phyloP scores from a whole-genome alignment of 1,140 invertebrate species.

The Caligus rogercresseyi region DNA sequence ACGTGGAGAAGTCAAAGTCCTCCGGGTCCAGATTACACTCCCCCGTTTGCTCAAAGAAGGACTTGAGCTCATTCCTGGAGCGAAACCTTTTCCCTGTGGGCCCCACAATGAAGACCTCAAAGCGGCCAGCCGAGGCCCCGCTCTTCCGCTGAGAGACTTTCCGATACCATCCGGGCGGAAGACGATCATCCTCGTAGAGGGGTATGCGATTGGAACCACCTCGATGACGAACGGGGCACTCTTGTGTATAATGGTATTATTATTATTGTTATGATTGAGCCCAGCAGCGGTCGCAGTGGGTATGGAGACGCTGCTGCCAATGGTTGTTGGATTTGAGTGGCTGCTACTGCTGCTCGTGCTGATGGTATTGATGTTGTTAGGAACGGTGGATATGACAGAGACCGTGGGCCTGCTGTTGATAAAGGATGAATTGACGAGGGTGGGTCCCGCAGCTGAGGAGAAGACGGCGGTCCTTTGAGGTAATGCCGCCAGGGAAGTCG shows the following conservation, averaged over 20 bases:
- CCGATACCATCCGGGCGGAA: slow-evolving; percentile 15
- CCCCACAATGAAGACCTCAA: slow-evolving; percentile 19
- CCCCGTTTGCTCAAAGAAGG: slow-evolving; percentile 19
- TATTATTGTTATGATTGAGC: background rate
- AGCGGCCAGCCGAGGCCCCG: slow-evolving; percentile 15
- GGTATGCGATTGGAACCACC: slow-evolving; percentile 8
- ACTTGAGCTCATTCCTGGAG: slow-evolving; percentile 17
- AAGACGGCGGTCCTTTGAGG: background rate
- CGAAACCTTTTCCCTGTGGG: slow-evolving; percentile 19
- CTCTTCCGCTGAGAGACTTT: slow-evolving; percentile 19
- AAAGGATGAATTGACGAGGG: background rate
- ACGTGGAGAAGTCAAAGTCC: slow-evolving; percentile 20
- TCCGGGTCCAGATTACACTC: slow-evolving; percentile 12
- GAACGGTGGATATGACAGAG: background rate
- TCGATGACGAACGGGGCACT: background rate
- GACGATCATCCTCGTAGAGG: slow-evolving; percentile 15
- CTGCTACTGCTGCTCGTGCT: background rate
- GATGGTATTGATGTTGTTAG: background rate
- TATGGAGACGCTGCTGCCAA: background rate
- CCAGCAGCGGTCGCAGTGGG: background rate
- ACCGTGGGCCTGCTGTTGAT: background rate
- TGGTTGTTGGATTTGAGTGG: background rate
- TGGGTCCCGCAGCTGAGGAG: background rate
- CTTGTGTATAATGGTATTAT: slow-evolving; percentile 1
- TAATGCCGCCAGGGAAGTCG: background rate